A percentile compares a stretch with the other conserved stretches of the same genome.
Conservation (phyloP, 2,113 vertebrate species). For the Salminus brasiliensis region DNA sequence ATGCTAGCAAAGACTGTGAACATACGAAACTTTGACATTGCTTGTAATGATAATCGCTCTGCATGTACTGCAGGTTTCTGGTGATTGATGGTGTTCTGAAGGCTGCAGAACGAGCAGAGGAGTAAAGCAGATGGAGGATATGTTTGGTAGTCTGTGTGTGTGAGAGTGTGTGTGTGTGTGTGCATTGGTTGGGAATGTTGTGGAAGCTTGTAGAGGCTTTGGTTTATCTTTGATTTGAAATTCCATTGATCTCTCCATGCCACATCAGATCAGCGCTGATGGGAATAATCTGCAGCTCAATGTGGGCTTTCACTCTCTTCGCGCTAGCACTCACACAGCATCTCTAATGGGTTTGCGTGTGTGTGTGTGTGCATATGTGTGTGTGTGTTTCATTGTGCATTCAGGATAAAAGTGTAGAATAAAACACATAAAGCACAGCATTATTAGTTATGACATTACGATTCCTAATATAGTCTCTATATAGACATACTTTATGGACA, state of each 20-base stretch:
- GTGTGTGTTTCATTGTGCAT: background rate
- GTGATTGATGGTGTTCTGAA: background rate
- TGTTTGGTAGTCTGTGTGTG: slow-evolving; percentile 14
- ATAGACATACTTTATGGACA: too few species aligned
- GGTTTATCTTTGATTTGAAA: slow-evolving; percentile 43
- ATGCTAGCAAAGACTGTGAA: too few species aligned
- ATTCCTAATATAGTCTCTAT: too few species aligned
- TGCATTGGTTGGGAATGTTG: background rate
- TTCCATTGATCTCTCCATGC: slow-evolving; percentile 37
- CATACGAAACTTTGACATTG: too few species aligned
- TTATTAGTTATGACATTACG: too few species aligned
- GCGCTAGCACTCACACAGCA: slow-evolving; percentile 14
- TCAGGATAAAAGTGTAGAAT: background rate
- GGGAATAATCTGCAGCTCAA: slow-evolving; percentile 37
- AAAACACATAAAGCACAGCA: too few species aligned
- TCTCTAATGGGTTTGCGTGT: slow-evolving; percentile 20
- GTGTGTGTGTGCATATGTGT: background rate
- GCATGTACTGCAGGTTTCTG: background rate
- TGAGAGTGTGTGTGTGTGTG: background rate
- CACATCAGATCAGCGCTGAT: slow-evolving; percentile 31
- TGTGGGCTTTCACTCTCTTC: slow-evolving; percentile 20
- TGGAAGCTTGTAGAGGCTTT: slow-evolving; percentile 12
- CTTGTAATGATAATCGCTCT: background rate
- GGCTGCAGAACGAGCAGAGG: background rate
- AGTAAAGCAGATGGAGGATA: background rate